Conservation (phyloP, 2,797 vertebrate species). For the Cossypha polioptera region DNA sequence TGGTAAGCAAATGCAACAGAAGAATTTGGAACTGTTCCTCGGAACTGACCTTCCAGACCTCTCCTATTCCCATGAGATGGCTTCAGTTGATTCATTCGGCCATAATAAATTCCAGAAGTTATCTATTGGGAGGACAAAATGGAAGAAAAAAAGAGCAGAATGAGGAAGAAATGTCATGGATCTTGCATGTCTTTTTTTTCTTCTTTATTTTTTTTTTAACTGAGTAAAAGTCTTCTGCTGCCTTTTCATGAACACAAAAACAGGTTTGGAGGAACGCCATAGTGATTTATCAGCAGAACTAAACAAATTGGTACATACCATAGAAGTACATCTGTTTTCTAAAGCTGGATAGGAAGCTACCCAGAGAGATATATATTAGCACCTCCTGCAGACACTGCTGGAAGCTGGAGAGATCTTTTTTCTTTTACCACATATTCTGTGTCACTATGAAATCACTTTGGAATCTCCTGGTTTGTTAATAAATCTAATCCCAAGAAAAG, state of each 20-base stretch:
- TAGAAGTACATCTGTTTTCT: background rate
- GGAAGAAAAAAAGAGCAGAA: background rate
- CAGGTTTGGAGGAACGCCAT: background rate
- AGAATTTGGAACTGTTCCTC: background rate
- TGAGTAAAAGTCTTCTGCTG: background rate
- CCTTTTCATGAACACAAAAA: background rate
- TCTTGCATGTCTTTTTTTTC: background rate
- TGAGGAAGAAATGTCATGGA: background rate
- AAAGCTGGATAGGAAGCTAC: background rate
- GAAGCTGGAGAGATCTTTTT: background rate
- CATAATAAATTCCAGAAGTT: background rate
- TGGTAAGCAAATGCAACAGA: background rate
- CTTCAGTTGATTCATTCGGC: background rate
- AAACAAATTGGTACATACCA: background rate
- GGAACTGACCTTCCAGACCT: background rate
- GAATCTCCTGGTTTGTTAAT: background rate
- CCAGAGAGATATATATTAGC: background rate
- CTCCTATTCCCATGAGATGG: background rate
- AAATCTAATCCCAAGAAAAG: background rate
- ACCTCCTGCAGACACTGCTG: background rate
- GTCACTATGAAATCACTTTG: background rate
- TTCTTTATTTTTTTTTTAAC: background rate
- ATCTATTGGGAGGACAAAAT: background rate
- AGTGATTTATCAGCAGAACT: background rate
- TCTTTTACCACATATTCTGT: background rate